Conservation (phyloP, 2,113 vertebrate genomes). For the Fregetta grallaria region DNA sequence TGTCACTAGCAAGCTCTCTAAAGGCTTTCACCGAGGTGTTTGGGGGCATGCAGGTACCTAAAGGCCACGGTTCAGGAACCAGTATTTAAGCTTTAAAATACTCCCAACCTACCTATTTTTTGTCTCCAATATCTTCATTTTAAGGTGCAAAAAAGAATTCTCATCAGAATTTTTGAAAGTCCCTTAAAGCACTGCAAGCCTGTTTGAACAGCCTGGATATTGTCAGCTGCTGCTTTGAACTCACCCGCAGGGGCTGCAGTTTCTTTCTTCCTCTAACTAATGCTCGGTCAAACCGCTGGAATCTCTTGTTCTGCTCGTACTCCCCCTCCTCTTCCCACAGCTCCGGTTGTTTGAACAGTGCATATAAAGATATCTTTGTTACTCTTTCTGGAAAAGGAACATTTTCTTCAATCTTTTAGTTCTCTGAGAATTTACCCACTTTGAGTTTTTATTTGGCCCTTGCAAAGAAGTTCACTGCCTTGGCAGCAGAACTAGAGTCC, state of each 20-base stretch:
- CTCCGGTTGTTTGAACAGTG: not conserved
- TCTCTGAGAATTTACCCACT: not conserved
- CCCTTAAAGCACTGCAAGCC: not conserved
- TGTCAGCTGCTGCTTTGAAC: not conserved
- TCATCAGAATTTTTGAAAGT: not conserved
- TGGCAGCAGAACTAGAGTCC: not conserved
- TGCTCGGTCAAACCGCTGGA: not conserved
- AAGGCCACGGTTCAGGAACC: not conserved
- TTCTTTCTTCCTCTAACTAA: not conserved
- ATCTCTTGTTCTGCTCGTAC: not conserved
- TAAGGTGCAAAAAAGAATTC: not conserved
- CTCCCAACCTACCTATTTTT: not conserved
- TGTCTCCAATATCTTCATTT: not conserved
- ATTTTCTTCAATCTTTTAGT: not conserved
- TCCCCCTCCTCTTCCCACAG: not conserved
- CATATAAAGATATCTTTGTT: constrained; percentile 41
- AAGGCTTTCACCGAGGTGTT: not conserved
- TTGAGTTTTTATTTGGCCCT: not conserved
- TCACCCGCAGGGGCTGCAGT: not conserved
- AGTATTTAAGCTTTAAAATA: not conserved
- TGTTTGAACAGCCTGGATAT: not conserved
- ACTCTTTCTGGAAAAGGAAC: not conserved
- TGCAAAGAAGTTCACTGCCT: not conserved
- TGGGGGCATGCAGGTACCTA: not conserved
- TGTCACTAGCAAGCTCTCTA: not conserved